Evolutionary conservation across 2,888 invertebrate genomes (phyloP).

Genomic region (Halictus quadricinctus): DNA sequence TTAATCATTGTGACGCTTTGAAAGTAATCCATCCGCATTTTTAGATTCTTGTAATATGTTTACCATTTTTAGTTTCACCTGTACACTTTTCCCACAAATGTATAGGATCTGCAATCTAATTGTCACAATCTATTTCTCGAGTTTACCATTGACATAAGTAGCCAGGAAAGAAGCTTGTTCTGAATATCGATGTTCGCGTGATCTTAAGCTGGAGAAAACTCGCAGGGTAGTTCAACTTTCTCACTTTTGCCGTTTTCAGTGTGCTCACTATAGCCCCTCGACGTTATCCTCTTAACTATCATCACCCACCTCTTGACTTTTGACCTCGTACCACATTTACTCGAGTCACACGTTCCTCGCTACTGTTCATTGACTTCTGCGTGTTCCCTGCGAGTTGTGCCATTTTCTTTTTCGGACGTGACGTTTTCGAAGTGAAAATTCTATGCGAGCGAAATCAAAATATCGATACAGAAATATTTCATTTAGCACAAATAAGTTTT

Average conservation of each 20-base stretch:
- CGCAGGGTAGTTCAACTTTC: slow-evolving; percentile 11
- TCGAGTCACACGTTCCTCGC: slow-evolving; percentile 22
- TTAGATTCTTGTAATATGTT: neutral
- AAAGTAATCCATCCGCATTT: neutral
- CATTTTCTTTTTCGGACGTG: no score
- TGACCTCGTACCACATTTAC: slow-evolving; percentile 53
- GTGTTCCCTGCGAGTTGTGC: neutral
- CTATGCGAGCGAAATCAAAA: neutral
- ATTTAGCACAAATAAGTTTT: neutral
- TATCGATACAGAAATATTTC: neutral
- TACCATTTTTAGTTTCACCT: neutral
- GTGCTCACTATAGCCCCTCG: slow-evolving; percentile 4
- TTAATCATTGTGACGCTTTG: neutral
- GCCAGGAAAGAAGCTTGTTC: neutral
- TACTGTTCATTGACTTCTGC: slow-evolving; percentile 23
- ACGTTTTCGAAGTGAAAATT: neutral
- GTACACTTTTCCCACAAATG: neutral
- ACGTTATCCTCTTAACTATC: slow-evolving; percentile 35
- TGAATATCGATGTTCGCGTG: neutral
- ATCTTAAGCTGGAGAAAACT: slow-evolving; percentile 1
- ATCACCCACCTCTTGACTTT: slow-evolving; percentile 37
- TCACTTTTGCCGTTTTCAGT: slow-evolving; percentile 7
- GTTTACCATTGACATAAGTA: neutral
- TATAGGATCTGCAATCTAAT: neutral
- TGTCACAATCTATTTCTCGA: neutral